phyloP scores from a whole-genome alignment of 2,113 vertebrate genomes.

The Holacanthus passer region DNA sequence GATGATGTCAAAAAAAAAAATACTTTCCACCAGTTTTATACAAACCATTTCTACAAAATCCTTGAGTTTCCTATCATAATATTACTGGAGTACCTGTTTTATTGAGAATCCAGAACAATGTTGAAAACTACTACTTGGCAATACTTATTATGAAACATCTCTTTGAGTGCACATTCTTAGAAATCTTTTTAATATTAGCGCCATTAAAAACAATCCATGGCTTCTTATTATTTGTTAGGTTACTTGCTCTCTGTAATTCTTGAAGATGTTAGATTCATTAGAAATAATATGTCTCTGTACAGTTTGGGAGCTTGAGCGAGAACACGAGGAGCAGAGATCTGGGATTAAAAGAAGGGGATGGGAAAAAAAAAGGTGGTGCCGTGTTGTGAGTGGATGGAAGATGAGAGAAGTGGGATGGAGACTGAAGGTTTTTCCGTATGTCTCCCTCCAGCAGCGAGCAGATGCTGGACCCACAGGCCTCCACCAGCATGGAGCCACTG shows the following conservation, averaged over 20 bases:
- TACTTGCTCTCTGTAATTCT: conserved; percentile 22
- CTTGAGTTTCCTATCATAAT: not conserved
- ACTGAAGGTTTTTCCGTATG: conserved; percentile 7
- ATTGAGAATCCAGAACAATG: conserved; percentile 3
- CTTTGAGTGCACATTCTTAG: not conserved
- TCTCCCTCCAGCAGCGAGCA: conserved; percentile 70
- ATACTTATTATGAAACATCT: conserved; percentile 6
- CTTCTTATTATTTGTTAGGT: conserved; percentile 29
- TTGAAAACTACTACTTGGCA: conserved; percentile 2
- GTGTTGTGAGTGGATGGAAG: conserved; percentile 39
- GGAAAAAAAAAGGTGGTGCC: not conserved
- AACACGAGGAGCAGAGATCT: not conserved
- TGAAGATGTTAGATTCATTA: conserved; percentile 21
- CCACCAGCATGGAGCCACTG: conserved; percentile 58
- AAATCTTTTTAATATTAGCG: conserved; percentile 30
- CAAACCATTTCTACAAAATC: not conserved
- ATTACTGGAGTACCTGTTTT: not conserved
- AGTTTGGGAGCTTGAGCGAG: conserved; percentile 7
- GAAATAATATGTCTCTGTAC: conserved; percentile 9
- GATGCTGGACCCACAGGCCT: conserved; percentile 75
- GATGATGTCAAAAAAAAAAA: not conserved
- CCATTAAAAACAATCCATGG: conserved; percentile 8
- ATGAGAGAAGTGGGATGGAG: conserved; percentile 43
- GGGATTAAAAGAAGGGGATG: conserved; percentile 9
- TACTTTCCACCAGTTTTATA: no score